Conservation (phyloP, 2,113 vertebrate genomes). For the Tinamus guttatus region DNA sequence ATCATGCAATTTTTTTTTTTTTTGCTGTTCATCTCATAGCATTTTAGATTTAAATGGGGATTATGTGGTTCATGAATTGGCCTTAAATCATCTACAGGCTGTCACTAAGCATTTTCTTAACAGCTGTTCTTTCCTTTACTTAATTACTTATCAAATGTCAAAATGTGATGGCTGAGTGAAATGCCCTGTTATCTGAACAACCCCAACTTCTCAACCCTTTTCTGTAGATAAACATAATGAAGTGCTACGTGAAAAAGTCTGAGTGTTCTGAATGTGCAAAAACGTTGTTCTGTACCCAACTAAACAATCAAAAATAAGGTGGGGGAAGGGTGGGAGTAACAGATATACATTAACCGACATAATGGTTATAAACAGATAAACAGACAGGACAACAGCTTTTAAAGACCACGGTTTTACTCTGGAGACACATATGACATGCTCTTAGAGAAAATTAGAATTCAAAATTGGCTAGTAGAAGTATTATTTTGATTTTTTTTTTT, state of each 20-base stretch:
- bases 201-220: background rate
- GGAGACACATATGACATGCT: background rate
- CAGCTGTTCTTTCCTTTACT: conserved; percentile 29
- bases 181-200: conserved; percentile 4
- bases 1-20: background rate
- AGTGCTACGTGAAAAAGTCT: conserved; percentile 10
- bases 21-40: background rate
- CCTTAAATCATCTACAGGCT: conserved; percentile 36
- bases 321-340: background rate
- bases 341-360: background rate
- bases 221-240: conserved; percentile 38
- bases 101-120: conserved; percentile 49
- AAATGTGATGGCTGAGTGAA: conserved; percentile 34
- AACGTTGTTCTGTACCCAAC: conserved; percentile 35
- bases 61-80: conserved; percentile 22
- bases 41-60: conserved; percentile 44
- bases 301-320: conserved; percentile 41
- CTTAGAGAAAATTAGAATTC: background rate
- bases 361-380: background rate
- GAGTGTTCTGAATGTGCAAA: conserved; percentile 42
- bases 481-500: background rate
- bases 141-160: conserved; percentile 55
- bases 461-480: background rate
- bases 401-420: background rate
- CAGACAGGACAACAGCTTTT: background rate